These are phyloP conservation scores for Bunonema sp. DNA, from an alignment of 2,888 invertebrate genomes.

Conservation along the genomic window DNA sequence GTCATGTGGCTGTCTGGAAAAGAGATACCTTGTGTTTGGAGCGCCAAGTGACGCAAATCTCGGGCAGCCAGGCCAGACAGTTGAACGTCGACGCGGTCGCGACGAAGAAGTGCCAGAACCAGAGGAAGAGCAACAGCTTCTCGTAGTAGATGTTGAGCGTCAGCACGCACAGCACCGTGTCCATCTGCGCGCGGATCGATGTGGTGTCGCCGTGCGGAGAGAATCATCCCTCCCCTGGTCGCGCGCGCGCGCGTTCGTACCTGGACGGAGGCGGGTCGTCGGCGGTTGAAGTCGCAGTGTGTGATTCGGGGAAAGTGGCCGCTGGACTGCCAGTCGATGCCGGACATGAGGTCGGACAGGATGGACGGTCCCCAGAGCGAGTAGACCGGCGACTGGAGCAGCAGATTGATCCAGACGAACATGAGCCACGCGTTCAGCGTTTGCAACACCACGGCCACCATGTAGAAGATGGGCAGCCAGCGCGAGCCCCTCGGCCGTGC, in stretches of 20 bases:
- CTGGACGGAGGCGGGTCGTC: slow-evolving; percentile 30
- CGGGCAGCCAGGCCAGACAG: slow-evolving; percentile 21
- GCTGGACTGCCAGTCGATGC: slow-evolving; percentile 35
- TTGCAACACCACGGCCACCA: slow-evolving; percentile 25
- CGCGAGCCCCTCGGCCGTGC: slow-evolving; percentile 20
- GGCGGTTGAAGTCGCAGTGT: slow-evolving; percentile 37
- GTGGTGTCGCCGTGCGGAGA: no score
- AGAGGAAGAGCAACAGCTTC: slow-evolving; percentile 40
- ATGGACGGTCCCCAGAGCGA: slow-evolving; percentile 30
- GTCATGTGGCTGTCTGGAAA: no score
- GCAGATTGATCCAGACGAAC: slow-evolving; percentile 21
- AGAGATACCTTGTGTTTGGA: slow-evolving; percentile 3
- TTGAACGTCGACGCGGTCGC: slow-evolving; percentile 25
- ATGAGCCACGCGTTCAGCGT: slow-evolving; percentile 26
- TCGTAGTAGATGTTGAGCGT: slow-evolving; percentile 43
- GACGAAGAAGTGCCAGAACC: slow-evolving; percentile 43
- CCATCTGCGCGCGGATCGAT: slow-evolving; percentile 21
- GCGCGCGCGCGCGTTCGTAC: slow-evolving; percentile 8
- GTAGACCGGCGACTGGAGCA: slow-evolving; percentile 32
- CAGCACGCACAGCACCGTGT: slow-evolving; percentile 40
- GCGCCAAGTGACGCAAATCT: slow-evolving; percentile 10
- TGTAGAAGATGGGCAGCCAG: slow-evolving; percentile 28
- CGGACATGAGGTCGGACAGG: slow-evolving; percentile 25
- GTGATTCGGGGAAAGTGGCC: slow-evolving; percentile 40
- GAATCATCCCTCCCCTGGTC: no score